Base-by-base conservation (phyloP, 2,797 vertebrate genomes). In the Anguilla marmorata region DNA sequence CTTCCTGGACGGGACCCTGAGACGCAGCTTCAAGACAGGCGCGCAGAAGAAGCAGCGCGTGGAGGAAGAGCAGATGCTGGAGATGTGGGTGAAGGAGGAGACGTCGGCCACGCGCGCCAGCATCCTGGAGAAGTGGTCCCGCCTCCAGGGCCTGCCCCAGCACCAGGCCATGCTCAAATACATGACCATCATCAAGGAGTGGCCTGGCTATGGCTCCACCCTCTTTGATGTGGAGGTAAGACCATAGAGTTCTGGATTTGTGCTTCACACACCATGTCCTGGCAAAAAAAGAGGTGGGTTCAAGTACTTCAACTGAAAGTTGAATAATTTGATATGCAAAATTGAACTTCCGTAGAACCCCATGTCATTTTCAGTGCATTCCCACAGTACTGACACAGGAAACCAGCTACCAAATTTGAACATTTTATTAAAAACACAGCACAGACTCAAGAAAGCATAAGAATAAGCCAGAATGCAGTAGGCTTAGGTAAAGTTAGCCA, bases 81-180 rank as follows among this genome's bases (percentile, higher is more conserved):
- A 98, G 94, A 98, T 98, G 98, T 98, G 98, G 98, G 95, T 98
- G 82, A 98, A 98, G 91, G 98, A 98, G 93, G 98, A 98, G 94
- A 97, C 97, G 84, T 98, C 97, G 6, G 96, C 97, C 85, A 97
- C 97, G 88, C 96, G 97, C 63, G 94, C 97, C 24, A 97, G 96
- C 94, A 93, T 98, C 85, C 88, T 95, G 54, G 97, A 98, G 92
- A 98, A 98, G 92, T 98, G 97, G 98, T 95, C 94, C 89, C 96
- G 96, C 69, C 95, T 98, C 83, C 94, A 94, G 0, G 96, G 96
- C n/a, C 92, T 98, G 82, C 96, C 96, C 88, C 98, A 98, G 93
- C 97, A 98, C 92, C 97, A 98, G 91, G 97, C 98, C 88, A 98
- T 98, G 98, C 94, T 98, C 89, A 97, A 97, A 86, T 99, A 99